Percentiles rank a stretch among this genome's conserved stretches.
Conservation (phyloP, 1,140 invertebrate genomes). For the Cotesia vestalis region DNA sequence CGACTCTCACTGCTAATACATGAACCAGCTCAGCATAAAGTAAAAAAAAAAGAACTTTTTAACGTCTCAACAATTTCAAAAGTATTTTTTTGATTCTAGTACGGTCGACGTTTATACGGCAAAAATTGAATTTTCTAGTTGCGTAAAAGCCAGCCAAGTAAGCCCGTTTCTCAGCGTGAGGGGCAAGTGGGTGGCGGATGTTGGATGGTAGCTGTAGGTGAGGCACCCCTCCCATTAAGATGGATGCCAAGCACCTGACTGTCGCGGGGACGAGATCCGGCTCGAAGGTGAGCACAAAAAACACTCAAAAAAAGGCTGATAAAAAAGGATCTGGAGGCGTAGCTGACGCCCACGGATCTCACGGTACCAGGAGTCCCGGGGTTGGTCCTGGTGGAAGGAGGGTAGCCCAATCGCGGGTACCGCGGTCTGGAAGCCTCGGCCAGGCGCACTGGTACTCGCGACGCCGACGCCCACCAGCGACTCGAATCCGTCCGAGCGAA, state of each 20-base stretch:
- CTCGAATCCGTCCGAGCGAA: conserved; percentile 22
- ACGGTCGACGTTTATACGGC: too few species aligned
- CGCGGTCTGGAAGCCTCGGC: conserved; percentile 57
- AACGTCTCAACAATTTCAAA: too few species aligned
- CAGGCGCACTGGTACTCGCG: conserved; percentile 54
- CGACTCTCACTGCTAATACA: too few species aligned
- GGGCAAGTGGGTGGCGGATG: background rate
- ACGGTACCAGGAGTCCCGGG: conserved; percentile 58
- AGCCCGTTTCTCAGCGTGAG: background rate
- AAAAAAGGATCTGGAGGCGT: conserved; percentile 54
- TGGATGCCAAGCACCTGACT: conserved; percentile 36
- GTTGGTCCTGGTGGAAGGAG: conserved; percentile 60
- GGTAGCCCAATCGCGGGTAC: conserved; percentile 60
- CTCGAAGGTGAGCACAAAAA: conserved; percentile 36
- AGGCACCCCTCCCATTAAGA: conserved; percentile 14
- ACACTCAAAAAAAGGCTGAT: conserved; percentile 45
- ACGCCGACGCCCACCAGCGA: conserved; percentile 59
- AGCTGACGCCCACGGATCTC: conserved; percentile 59
- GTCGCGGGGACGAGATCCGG: conserved; percentile 17
- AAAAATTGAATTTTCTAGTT: too few species aligned
- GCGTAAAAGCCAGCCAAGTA: background rate
- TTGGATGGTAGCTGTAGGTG: background rate
- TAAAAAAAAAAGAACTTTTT: too few species aligned
- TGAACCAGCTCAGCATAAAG: too few species aligned
- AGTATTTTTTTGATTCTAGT: too few species aligned